These are phyloP conservation scores for Scytalopus superciliaris DNA, from an alignment of 2,113 vertebrate species.

Conservation along the genomic window DNA sequence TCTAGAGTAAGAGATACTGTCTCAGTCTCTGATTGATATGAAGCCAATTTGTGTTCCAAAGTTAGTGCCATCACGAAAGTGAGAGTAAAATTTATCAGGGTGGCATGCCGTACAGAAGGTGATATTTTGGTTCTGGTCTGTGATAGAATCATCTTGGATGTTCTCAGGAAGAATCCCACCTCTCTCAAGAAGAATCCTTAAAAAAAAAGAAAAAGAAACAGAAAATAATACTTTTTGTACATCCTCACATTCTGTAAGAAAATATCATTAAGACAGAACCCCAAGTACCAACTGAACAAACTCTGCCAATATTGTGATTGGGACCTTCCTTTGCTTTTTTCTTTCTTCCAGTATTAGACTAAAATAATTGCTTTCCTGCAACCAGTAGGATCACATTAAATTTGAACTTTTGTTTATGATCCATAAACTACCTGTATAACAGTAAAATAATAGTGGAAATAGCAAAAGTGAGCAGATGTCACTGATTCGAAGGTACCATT, in stretches of 20 bases:
- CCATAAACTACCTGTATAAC: neutral
- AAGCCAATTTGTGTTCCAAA: constrained; percentile 93
- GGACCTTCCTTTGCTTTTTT: neutral
- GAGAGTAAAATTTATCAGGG: constrained; percentile 87
- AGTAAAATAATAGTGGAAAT: neutral
- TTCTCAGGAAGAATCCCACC: constrained; percentile 84
- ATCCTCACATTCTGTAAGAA: neutral
- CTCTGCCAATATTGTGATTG: neutral
- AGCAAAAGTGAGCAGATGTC: neutral
- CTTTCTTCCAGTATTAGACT: neutral
- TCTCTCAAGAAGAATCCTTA: constrained; percentile 86
- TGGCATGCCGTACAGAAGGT: constrained; percentile 88
- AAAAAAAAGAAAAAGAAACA: neutral
- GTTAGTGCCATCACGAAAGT: constrained; percentile 85
- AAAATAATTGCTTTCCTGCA: neutral
- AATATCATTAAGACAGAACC: neutral
- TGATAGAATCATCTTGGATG: constrained; percentile 82
- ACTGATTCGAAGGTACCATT: neutral
- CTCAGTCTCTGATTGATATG: constrained; percentile 83
- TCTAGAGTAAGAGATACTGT: neutral
- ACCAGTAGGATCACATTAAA: neutral
- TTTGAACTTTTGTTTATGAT: neutral
- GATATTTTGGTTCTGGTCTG: constrained; percentile 67
- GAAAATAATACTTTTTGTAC: neutral
- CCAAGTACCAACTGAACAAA: neutral